Conservation (phyloP, 2,113 vertebrate genomes). For the Tichodroma muraria region DNA sequence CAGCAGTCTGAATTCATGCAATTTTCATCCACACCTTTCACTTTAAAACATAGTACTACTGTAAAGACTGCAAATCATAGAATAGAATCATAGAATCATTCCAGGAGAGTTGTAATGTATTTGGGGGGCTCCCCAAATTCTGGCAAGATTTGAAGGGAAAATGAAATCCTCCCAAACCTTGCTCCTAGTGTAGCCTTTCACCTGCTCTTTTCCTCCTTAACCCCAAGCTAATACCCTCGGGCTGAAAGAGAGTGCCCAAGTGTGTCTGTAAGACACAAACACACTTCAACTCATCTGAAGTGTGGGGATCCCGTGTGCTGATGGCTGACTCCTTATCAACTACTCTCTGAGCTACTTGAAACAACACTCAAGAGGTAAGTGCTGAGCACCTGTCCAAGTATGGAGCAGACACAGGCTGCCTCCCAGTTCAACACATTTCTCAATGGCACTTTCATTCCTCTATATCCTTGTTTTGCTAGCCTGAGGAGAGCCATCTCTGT, state of each 20-base stretch:
- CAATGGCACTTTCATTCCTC: not conserved
- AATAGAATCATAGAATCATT: no score
- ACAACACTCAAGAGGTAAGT: not conserved
- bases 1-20: no score
- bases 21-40: no score
- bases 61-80: no score
- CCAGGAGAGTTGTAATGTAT: not conserved
- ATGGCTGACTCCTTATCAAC: not conserved
- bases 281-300: not conserved
- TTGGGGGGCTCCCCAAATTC: not conserved
- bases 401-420: not conserved
- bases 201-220: not conserved
- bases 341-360: not conserved
- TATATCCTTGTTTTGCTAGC: not conserved
- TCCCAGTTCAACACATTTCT: not conserved
- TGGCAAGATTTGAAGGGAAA: not conserved
- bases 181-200: not conserved
- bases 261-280: not conserved
- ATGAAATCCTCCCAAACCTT: not conserved
- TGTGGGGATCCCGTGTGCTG: not conserved
- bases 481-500: slow-evolving; percentile 39
- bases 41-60: no score
- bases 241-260: not conserved
- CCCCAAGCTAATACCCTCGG: not conserved
- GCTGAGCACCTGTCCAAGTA: not conserved